Evolutionary conservation across 53 echinoderm and acorn worm genomes (phyloP), one percentile per base, ranked within the genome.

Genomic region (Temnopleurus reevesii): DNA sequence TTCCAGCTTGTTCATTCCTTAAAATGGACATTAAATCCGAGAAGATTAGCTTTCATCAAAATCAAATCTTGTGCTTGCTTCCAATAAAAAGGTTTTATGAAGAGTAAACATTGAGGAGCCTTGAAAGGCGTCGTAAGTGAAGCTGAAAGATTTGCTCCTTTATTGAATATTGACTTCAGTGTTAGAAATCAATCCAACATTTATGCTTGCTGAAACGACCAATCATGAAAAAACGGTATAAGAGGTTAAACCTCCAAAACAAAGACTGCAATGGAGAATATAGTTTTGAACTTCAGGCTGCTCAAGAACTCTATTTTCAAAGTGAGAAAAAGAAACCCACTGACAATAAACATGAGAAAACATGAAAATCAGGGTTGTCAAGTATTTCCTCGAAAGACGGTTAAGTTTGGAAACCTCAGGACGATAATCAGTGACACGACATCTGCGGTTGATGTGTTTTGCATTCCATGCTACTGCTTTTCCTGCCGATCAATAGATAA

Each of bases 401-500:
- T 44, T 44, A 77, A 24, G 5, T 43, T 12, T n/a, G 2, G 21
- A 24, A 3, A 43, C 77, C 77, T 45, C n/a, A 2, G 44, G 25
- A 77, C 19, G 77, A 25, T 77, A 77, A 77, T 77, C 77, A 77
- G 45, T 18, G 46, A 81, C 81, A 53, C 81, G 81, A 46, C 23
- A 26, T 45, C 81, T 46, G 53, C 47, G 30, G 47, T 28, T 31
- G 47, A 81, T 81, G 81, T 31, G 49, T 47, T 81, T 81, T 10
- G 29, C 51, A 81, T 81, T 53, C 81, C 53, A 51, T 53, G 81
- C 81, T 53, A 45, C 81, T 30, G 81, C 53, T 81, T 53, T 81
- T 81, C 81, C 81, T 46, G 26, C 2, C 18, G 81, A 81, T 81
- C 81, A 27, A 81, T 81, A 81, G 81, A 53, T 81, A 81, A 81